Percentiles rank a stretch among this genome's conserved stretches.
Evolutionary conservation across 1,140 invertebrate genomes (phyloP).

Genomic region (Cyclargus thomasi): DNA sequence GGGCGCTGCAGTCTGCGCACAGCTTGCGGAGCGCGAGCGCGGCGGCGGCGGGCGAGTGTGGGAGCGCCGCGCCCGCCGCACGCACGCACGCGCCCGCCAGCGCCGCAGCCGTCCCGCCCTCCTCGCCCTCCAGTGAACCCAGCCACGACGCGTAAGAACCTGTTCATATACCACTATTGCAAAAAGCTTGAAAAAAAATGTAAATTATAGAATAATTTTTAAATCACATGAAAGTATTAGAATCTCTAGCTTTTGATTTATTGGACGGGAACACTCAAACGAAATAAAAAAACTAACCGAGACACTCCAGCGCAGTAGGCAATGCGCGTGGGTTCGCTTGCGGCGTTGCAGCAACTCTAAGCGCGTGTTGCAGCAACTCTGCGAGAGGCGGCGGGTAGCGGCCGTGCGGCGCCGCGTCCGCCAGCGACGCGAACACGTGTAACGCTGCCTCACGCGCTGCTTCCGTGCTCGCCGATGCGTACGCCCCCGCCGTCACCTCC

Average conservation of each 20-base stretch:
- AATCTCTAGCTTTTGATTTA: too few species aligned
- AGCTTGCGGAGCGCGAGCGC: slow-evolving; percentile 93
- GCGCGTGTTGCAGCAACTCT: slow-evolving; percentile 77
- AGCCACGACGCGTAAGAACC: slow-evolving; percentile 91
- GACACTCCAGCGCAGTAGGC: slow-evolving; percentile 82
- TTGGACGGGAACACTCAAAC: too few species aligned
- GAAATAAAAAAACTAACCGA: slow-evolving; percentile 65
- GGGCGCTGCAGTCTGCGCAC: slow-evolving; percentile 83
- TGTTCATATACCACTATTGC: slow-evolving; percentile 21
- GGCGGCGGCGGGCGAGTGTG: slow-evolving; percentile 83
- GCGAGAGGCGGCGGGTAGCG: slow-evolving; percentile 83
- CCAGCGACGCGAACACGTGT: slow-evolving; percentile 87
- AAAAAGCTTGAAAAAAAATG: too few species aligned
- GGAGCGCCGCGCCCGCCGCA: slow-evolving; percentile 81
- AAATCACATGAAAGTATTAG: too few species aligned
- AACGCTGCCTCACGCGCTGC: slow-evolving; percentile 85
- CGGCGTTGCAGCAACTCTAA: slow-evolving; percentile 79
- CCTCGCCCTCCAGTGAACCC: slow-evolving; percentile 77
- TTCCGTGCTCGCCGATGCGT: slow-evolving; percentile 31
- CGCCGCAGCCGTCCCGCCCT: slow-evolving; percentile 78
- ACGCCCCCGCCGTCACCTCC: slow-evolving; percentile 75
- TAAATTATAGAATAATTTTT: too few species aligned
- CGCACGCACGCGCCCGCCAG: slow-evolving; percentile 82
- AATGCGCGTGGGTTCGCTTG: slow-evolving; percentile 62
- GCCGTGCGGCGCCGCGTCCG: slow-evolving; percentile 81